Evolutionary conservation across 2,113 vertebrate genomes (phyloP).

Genomic region (Camelus bactrianus): DNA sequence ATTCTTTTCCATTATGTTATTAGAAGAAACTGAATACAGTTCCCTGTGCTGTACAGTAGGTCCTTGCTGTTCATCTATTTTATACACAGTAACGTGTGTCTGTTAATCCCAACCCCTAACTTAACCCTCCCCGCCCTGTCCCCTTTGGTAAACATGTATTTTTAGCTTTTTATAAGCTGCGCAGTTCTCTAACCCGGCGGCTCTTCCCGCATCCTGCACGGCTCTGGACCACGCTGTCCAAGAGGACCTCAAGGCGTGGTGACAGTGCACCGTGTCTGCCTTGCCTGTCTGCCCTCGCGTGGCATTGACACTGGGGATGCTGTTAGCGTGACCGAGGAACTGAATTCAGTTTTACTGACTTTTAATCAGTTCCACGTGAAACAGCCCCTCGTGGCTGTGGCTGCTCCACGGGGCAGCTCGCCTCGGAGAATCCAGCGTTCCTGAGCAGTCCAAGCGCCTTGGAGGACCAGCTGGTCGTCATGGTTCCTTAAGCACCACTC

Average conservation of each 20-base stretch:
- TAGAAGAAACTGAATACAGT: too few species aligned
- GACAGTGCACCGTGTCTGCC: too few species aligned
- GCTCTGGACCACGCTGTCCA: background rate
- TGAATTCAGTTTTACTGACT: background rate
- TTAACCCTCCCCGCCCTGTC: too few species aligned
- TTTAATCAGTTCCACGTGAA: background rate
- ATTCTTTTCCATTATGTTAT: too few species aligned
- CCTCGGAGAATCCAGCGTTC: background rate
- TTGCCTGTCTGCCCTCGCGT: background rate
- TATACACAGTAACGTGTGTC: too few species aligned
- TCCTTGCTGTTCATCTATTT: too few species aligned
- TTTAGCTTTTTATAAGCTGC: background rate
- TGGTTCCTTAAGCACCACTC: background rate
- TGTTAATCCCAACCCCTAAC: too few species aligned
- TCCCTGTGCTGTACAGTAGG: too few species aligned
- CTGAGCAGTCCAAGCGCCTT: too few species aligned
- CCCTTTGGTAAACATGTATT: background rate
- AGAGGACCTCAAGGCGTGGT: background rate
- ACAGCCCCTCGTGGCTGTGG: rapidly evolving
- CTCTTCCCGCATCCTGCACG: background rate
- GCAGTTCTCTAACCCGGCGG: background rate
- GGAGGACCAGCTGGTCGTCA: background rate
- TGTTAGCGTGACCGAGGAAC: background rate
- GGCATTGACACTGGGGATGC: background rate
- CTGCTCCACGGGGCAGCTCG: background rate